Evolutionary conservation across 2,113 vertebrate genomes (phyloP).

Genomic region (Dicaeum eximium): DNA sequence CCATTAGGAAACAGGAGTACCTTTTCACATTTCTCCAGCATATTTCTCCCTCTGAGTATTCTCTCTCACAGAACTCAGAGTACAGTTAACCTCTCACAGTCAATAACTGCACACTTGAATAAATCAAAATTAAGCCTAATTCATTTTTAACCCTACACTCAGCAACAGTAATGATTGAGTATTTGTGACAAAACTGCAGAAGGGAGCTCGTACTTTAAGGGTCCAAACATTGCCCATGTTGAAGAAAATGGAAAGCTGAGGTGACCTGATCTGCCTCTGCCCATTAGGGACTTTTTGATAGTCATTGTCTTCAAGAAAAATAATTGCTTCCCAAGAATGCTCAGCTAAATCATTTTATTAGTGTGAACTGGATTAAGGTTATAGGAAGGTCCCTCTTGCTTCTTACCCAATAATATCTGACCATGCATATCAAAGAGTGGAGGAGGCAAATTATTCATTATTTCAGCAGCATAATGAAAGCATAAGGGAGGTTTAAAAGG

Average conservation of each 20-base stretch:
- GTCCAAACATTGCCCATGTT: conserved; percentile 12
- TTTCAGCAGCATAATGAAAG: conserved; percentile 71
- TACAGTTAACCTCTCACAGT: conserved; percentile 15
- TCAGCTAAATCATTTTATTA: conserved; percentile 74
- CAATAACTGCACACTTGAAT: neutral
- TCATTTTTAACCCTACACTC: conserved; percentile 47
- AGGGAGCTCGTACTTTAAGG: conserved; percentile 9
- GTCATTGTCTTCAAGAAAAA: conserved; percentile 72
- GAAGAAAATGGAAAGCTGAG: conserved; percentile 63
- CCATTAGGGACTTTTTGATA: conserved; percentile 68
- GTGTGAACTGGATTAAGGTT: conserved; percentile 70
- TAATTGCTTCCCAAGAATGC: conserved; percentile 76
- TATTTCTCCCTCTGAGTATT: neutral
- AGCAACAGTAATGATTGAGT: conserved; percentile 27
- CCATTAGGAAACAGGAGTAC: neutral
- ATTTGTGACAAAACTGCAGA: conserved; percentile 51
- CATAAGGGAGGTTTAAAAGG: conserved; percentile 79
- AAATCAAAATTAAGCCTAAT: conserved; percentile 44
- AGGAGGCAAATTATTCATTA: conserved; percentile 77
- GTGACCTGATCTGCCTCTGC: conserved; percentile 68
- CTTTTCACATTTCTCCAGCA: neutral
- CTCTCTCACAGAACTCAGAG: neutral
- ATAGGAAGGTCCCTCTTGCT: conserved; percentile 69
- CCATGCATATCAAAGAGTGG: conserved; percentile 74
- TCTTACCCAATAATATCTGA: conserved; percentile 74